These are phyloP conservation scores for Drosophila asahinai DNA, from an alignment of 1,140 invertebrate genomes.

Conservation along the genomic window DNA sequence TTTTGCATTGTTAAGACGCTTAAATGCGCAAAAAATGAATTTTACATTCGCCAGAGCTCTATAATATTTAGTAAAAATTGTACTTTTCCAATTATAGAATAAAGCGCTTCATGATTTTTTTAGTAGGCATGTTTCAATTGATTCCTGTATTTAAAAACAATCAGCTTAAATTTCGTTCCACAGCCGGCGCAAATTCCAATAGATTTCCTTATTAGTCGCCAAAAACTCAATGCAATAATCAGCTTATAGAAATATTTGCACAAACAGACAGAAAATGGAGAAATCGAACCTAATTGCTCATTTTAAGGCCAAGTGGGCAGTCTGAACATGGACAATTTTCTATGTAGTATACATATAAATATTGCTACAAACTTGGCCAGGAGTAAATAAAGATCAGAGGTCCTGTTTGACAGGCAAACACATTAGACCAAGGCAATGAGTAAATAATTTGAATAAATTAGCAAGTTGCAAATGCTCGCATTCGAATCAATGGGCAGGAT, in stretches of 20 bases:
- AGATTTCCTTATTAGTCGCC: conserved; percentile 17
- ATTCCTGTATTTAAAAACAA: not conserved
- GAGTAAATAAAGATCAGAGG: conserved; percentile 63
- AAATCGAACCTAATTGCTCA: conserved; percentile 36
- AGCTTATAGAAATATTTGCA: conserved; percentile 55
- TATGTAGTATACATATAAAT: conserved; percentile 12
- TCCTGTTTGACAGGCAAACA: conserved; percentile 54
- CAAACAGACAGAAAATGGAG: not conserved
- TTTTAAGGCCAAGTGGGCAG: conserved; percentile 40
- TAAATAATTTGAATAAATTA: conserved; percentile 76
- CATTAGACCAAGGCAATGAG: conserved; percentile 60
- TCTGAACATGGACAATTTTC: conserved; percentile 9
- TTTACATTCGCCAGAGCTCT: not conserved
- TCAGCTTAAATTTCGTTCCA: conserved; percentile 8
- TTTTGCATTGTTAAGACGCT: conserved; percentile 49
- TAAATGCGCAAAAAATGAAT: conserved; percentile 32
- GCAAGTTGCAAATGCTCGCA: conserved; percentile 25
- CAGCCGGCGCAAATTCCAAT: not conserved
- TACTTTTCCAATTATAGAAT: not conserved
- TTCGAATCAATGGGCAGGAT: conserved; percentile 23
- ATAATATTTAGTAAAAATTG: not conserved
- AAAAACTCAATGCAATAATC: conserved; percentile 46
- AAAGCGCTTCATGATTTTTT: not conserved
- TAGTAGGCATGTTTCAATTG: not conserved
- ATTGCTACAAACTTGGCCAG: conserved; percentile 49